Base-by-base conservation (phyloP, 30 jellyfish, hydroid and myxozoan species). In the Turritopsis rubra region DNA sequence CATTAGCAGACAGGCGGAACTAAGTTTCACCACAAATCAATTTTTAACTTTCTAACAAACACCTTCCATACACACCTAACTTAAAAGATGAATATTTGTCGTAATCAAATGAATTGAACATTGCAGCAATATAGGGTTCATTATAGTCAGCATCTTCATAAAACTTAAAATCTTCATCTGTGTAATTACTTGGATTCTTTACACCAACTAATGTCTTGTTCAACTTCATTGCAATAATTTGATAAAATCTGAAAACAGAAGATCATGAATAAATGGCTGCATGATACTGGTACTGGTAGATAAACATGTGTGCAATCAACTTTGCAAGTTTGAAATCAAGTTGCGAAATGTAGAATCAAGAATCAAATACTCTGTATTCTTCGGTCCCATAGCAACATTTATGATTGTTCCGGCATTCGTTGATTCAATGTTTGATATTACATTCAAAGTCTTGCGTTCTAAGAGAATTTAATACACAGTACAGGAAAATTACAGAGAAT, bases 91-190 rank as follows among this genome's bases (percentile, higher is more conserved):
- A 1, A 28, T 28, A 77, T 0, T 29, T 77, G 18, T 28, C 70
- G 18, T 28, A 77, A 28, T 29, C 30, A 26, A 74, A 28, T 29
- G 70, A 26, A 1, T 29, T 77, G 72, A 77, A 77, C 53, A 21
- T 29, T 24, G 72, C 85, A 21, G 85, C 72, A 18, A 77, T 77
- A 66, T 77, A 77, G 1, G 85, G 85, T 77, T 77, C 85, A 77
- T 77, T 77, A 29, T 77, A 77, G 53, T 18, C 72, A 29, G 85
- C 85, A 28, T 5, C 53, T 29, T 0, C 85, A 77, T 77, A 77
- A 16, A 52, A 28, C 1, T 1, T 77, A 28, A 77, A 5, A 0
- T 77, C 7, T 0, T 68, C 8, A 23, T 68, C 28, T 24, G 0
- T 29, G 0, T 77, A 77, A 30, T 18, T 18, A 1, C 71, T 29